These are phyloP conservation scores for Glyphotaelius pellucidus DNA, from an alignment of 2,888 invertebrate genomes.

Conservation along the genomic window DNA sequence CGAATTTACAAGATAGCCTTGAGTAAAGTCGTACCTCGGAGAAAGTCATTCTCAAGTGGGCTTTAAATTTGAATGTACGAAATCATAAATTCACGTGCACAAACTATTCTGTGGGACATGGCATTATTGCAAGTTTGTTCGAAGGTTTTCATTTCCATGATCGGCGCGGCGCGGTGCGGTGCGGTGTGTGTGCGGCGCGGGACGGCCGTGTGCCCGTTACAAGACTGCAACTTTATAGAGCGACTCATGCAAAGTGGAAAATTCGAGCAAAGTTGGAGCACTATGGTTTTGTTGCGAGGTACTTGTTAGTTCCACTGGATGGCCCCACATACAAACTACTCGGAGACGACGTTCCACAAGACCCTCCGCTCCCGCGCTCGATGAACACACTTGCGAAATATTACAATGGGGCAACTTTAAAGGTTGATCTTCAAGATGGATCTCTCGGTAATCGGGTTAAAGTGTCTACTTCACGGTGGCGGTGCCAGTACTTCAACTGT, in stretches of 20 bases:
- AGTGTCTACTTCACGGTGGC: neutral
- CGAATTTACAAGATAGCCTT: too few species aligned
- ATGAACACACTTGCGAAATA: neutral
- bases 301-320: constrained; percentile 60
- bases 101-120: constrained; percentile 3
- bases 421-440: neutral
- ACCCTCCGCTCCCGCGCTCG: neutral
- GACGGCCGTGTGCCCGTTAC: constrained; percentile 28
- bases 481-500: neutral
- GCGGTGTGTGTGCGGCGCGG: neutral
- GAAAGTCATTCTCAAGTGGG: neutral
- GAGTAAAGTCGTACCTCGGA: too few species aligned
- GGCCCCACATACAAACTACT: constrained; percentile 28
- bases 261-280: constrained; percentile 60
- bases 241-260: constrained; percentile 54
- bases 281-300: constrained; percentile 45
- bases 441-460: neutral
- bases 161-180: neutral
- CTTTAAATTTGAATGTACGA: neutral
- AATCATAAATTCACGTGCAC: neutral
- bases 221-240: constrained; percentile 46
- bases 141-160: constrained; percentile 44
- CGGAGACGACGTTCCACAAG: neutral
- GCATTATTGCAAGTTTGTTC: constrained; percentile 38
- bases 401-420: neutral